These are phyloP conservation scores for Furcifer pardalis DNA, from an alignment of 2,797 vertebrate genomes.

Conservation along the genomic window DNA sequence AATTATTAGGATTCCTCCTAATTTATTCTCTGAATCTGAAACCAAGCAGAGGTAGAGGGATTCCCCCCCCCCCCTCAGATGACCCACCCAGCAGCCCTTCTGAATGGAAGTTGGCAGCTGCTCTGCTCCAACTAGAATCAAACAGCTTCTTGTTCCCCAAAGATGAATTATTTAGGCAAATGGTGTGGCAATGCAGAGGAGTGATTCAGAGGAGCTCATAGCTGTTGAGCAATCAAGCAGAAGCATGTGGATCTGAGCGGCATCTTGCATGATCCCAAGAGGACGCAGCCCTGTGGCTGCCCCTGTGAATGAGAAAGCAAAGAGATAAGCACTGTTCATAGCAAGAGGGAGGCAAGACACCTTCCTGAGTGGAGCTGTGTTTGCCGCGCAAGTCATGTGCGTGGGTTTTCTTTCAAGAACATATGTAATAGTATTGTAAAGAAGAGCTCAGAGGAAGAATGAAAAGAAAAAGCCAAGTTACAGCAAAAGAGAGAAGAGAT, in stretches of 20 bases:
- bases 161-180: slow-evolving; percentile 63
- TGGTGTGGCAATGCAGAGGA: slow-evolving; percentile 41
- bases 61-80: no score
- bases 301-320: neutral
- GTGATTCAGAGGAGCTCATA: slow-evolving; percentile 60
- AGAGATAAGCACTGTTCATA: rapidly evolving
- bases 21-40: neutral
- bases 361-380: slow-evolving; percentile 1
- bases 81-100: neutral
- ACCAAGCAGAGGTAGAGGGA: neutral
- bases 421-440: slow-evolving; percentile 1
- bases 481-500: neutral
- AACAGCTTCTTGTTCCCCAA: neutral
- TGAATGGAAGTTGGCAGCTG: neutral
- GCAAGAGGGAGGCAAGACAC: neutral
- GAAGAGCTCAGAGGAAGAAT: neutral
- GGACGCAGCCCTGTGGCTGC: slow-evolving; percentile 25
- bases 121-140: neutral
- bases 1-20: neutral
- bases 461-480: neutral
- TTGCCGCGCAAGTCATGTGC: slow-evolving; percentile 27
- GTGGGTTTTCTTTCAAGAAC: slow-evolving; percentile 26
- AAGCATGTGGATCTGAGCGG: slow-evolving; percentile 23
- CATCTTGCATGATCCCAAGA: slow-evolving; percentile 15
- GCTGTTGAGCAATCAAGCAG: slow-evolving; percentile 50